Percentiles rank a stretch among this genome's conserved stretches.
phyloP scores from a whole-genome alignment of 2,888 invertebrate genomes.

The Romanomermis culicivorax region DNA sequence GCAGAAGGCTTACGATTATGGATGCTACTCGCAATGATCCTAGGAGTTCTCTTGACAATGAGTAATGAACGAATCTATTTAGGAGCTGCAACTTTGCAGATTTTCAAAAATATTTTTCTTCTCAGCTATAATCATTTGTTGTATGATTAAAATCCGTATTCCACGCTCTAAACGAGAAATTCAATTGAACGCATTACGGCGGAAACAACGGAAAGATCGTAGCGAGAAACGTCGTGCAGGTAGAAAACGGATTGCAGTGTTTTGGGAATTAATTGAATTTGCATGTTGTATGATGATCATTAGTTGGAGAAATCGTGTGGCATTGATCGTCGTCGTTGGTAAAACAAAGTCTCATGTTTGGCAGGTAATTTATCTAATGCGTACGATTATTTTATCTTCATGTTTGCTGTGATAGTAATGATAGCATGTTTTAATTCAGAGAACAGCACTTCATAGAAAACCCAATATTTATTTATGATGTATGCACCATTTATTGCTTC shows the following conservation, averaged over 20 bases:
- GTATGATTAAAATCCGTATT: neutral
- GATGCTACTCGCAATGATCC: slow-evolving; percentile 25
- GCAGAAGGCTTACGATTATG: slow-evolving; percentile 25
- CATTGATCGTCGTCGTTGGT: too few species aligned
- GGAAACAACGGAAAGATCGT: neutral
- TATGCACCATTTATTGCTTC: too few species aligned
- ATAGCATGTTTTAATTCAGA: too few species aligned
- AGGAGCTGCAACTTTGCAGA: neutral
- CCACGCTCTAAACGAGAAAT: neutral
- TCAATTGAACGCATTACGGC: neutral
- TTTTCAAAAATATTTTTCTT: neutral
- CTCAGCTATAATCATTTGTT: neutral
- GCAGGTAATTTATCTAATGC: too few species aligned
- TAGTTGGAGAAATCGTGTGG: too few species aligned
- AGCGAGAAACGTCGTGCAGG: neutral
- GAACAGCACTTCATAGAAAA: too few species aligned
- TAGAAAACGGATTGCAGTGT: neutral
- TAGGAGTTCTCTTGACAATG: slow-evolving; percentile 25
- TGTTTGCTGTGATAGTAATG: too few species aligned
- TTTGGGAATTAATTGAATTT: too few species aligned
- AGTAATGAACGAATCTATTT: slow-evolving; percentile 11
- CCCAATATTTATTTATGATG: too few species aligned
- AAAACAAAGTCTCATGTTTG: too few species aligned
- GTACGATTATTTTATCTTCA: too few species aligned
- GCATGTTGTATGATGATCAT: too few species aligned